Evolutionary conservation across 1,140 invertebrate species (phyloP).

Genomic region (Camponotus vicinus): DNA sequence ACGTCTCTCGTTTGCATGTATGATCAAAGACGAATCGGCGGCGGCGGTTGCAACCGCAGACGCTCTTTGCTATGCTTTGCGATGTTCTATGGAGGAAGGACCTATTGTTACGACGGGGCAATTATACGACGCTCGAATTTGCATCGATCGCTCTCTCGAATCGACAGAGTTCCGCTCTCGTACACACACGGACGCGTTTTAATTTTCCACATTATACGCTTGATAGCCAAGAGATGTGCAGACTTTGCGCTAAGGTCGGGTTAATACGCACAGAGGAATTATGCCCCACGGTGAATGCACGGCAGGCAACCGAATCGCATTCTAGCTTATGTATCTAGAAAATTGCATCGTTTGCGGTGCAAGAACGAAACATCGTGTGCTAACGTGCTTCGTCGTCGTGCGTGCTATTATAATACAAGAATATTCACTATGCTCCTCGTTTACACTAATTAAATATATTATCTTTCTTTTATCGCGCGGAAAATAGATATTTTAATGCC

Average conservation of each 20-base stretch:
- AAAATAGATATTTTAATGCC: conserved; percentile 38
- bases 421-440: conserved; percentile 36
- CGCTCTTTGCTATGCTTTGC: neutral
- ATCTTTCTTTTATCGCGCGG: neutral
- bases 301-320: conserved; percentile 28
- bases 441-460: conserved; percentile 59
- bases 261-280: conserved; percentile 51
- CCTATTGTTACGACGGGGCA: neutral
- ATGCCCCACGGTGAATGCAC: conserved; percentile 38
- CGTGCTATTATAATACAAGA: conserved; percentile 43
- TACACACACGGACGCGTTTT: conserved; percentile 17
- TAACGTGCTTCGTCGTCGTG: conserved; percentile 28
- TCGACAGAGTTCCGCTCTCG: neutral
- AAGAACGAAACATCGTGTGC: conserved; percentile 46
- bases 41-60: neutral
- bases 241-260: conserved; percentile 28
- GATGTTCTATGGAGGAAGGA: neutral
- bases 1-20: neutral
- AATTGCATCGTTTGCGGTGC: conserved; percentile 57
- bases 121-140: neutral
- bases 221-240: conserved; percentile 45
- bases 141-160: neutral
- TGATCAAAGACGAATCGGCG: conserved; percentile 41
- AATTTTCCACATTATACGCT: conserved; percentile 41
- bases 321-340: conserved; percentile 55